Percentiles rank a stretch among this genome's conserved stretches.
These are phyloP conservation scores for Silurus lanzhouensis DNA, from an alignment of 2,797 vertebrate species.

Conservation along the genomic window DNA sequence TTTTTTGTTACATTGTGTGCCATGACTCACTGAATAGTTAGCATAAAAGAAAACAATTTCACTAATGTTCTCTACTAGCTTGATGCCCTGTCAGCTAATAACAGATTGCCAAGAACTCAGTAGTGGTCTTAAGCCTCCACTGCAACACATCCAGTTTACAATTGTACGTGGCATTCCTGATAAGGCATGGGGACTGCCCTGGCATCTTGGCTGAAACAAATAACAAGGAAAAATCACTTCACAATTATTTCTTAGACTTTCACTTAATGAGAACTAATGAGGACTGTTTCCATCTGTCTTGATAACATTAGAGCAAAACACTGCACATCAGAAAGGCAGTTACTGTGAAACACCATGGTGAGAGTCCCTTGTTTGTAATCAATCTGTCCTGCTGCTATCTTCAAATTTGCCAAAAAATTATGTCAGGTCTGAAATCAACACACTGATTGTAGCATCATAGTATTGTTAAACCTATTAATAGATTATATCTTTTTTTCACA, in stretches of 20 bases:
- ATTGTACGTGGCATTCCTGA: neutral
- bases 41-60: conserved; percentile 35
- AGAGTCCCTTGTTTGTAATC: conserved; percentile 23
- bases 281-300: neutral
- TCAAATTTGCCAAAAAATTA: neutral
- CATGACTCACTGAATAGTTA: conserved; percentile 34
- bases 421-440: neutral
- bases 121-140: neutral
- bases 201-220: conserved; percentile 2
- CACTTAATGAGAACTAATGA: conserved; percentile 36
- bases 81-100: conserved; percentile 25
- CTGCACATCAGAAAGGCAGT: neutral
- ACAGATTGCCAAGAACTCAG: conserved; percentile 30
- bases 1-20: conserved; percentile 46
- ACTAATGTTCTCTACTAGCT: conserved; percentile 33
- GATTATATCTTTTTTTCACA: neutral
- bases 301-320: neutral
- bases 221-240: neutral
- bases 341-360: neutral
- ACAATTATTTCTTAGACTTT: conserved; percentile 9
- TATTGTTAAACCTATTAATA: neutral
- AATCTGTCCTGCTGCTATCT: neutral
- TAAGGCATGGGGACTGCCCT: neutral
- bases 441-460: neutral
- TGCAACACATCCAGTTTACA: conserved; percentile 18